Conservation (phyloP, 2,113 vertebrate genomes). For the Arothron firmamentum region DNA sequence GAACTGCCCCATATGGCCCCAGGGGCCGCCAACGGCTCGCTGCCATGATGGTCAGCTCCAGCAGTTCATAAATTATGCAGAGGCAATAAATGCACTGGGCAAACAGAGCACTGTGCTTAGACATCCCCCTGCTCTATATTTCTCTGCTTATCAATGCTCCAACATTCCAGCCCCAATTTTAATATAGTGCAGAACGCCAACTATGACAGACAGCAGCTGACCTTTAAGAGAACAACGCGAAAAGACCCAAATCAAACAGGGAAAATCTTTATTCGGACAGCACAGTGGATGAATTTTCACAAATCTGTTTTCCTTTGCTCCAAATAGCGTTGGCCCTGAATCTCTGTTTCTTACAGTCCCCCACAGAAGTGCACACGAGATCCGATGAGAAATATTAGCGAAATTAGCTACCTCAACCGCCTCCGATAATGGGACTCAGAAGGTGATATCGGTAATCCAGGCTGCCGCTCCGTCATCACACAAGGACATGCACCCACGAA, state of each 20-base stretch:
- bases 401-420: slow-evolving; percentile 23
- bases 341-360: slow-evolving; percentile 11
- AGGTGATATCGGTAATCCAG: slow-evolving; percentile 40
- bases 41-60: slow-evolving; percentile 84
- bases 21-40: slow-evolving; percentile 85
- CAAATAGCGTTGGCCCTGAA: not conserved
- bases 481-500: slow-evolving; percentile 11
- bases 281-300: slow-evolving; percentile 9
- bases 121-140: slow-evolving; percentile 64
- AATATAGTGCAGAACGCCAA: slow-evolving; percentile 55
- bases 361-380: slow-evolving; percentile 32
- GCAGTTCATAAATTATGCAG: slow-evolving; percentile 95
- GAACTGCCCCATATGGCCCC: slow-evolving; percentile 82
- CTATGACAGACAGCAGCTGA: too few relatives aligned
- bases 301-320: slow-evolving; percentile 17
- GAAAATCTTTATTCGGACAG: too few relatives aligned
- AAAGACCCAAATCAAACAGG: slow-evolving; percentile 2
- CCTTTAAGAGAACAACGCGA: slow-evolving; percentile 3
- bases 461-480: slow-evolving; percentile 11
- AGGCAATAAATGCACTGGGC: slow-evolving; percentile 90
- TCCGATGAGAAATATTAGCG: slow-evolving; percentile 17
- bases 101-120: slow-evolving; percentile 75
- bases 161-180: slow-evolving; percentile 53
- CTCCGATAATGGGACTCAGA: slow-evolving; percentile 30
- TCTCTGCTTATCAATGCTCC: slow-evolving; percentile 45